Conservation (phyloP, 2,888 invertebrate species). For the Gnatocerus cornutus region DNA sequence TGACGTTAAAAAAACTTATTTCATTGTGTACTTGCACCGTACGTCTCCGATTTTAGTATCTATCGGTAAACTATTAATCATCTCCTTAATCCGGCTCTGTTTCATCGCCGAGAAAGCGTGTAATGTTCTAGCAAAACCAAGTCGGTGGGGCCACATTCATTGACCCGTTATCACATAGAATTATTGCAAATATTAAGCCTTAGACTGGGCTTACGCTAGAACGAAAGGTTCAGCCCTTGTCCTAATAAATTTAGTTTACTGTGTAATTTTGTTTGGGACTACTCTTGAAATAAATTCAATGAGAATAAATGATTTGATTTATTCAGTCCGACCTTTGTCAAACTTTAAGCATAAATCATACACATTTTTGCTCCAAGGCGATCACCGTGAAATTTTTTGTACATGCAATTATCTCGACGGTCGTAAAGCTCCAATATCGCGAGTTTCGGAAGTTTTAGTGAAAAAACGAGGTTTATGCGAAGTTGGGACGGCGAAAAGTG, state of each 20-base stretch:
- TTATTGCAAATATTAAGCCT: slow-evolving; percentile 50
- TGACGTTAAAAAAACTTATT: too few relatives aligned
- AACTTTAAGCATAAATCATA: slow-evolving; percentile 35
- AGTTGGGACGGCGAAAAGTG: not conserved
- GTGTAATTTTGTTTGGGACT: slow-evolving; percentile 47
- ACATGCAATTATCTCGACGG: slow-evolving; percentile 14
- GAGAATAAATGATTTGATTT: slow-evolving; percentile 45
- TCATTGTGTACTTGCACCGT: not conserved
- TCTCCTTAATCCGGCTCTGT: slow-evolving; percentile 35
- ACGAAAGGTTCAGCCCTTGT: slow-evolving; percentile 47
- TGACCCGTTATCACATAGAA: slow-evolving; percentile 48
- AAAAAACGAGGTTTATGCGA: not conserved
- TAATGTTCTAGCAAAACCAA: slow-evolving; percentile 40
- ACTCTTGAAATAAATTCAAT: slow-evolving; percentile 40
- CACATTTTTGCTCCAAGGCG: slow-evolving; percentile 51
- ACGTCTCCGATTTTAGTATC: slow-evolving; percentile 24
- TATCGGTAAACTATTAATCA: slow-evolving; percentile 42
- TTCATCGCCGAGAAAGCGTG: slow-evolving; percentile 36
- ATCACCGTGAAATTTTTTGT: slow-evolving; percentile 24
- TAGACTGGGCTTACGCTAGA: slow-evolving; percentile 40
- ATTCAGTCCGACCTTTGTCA: slow-evolving; percentile 38
- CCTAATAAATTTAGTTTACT: slow-evolving; percentile 50
- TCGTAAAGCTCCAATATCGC: not conserved
- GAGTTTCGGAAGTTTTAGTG: not conserved
- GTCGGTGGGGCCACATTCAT: slow-evolving; percentile 45